Evolutionary conservation across 2,797 vertebrate genomes (phyloP), one percentile per base, ranked within the genome.

Genomic region (Onychomys torridus): DNA sequence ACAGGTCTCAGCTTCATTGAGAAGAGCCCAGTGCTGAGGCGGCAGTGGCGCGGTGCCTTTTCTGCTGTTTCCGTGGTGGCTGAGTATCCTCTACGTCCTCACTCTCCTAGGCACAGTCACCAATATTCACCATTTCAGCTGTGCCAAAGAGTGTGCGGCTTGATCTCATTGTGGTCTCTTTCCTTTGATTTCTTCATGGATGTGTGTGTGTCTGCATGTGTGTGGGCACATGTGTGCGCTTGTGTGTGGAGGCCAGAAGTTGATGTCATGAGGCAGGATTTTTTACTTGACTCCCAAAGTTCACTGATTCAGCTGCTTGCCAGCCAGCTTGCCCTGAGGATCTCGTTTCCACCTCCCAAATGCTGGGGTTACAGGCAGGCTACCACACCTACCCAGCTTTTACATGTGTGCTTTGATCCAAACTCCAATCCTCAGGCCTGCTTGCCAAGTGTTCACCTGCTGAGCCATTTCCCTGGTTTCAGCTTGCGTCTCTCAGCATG

Each of bases 401-500:
- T 75, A 29, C 52, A 1, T 6, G 86, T 49, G 27, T 43, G n/a
- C 27, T 59, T 57, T 21, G 52, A 21, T 75, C 52, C 14, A 16
- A 32, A 57, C 52, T 21, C 69, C 0, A 0, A 2, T 40, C 25
- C 65, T 73, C 25, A 2, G n/a, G 27, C 37, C 25, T 29, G 16
- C 6, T 17, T 19, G 52, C 9, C 49, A 2, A 73, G 25, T 0
- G 4, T 71, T 87, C 55, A 40, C 67, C 23, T 23, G 27, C 49
- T 23, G 34, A 69, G 13, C 67, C 49, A 25, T 27, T 34, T 71
- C 49, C 43, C 32, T 23, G 37, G 59, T 16, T 25, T 57, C 63
- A 32, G 27, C 10, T 7, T 1, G 13, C 25, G 0, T 29, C 9
- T 40, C 75, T 67, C 73, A 9, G 37, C 8, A 6, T 0, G 0